These are phyloP conservation scores for Crotalus helleri DNA, from an alignment of 2,113 vertebrate species.

Conservation along the genomic window DNA sequence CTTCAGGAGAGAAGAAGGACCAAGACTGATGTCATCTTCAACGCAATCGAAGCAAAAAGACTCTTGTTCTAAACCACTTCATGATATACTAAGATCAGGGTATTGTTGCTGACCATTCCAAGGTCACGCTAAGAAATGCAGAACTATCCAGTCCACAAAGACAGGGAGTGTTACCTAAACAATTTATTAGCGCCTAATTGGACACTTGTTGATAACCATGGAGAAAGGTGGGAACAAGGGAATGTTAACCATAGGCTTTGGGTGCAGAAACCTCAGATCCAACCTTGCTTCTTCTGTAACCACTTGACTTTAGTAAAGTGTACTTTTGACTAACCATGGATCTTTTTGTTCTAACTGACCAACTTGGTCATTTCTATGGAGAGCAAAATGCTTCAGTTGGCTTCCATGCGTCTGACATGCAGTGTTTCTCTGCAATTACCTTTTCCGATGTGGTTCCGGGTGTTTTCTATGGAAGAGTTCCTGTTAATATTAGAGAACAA, in stretches of 20 bases:
- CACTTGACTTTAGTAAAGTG: too few species aligned
- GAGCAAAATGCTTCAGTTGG: not conserved
- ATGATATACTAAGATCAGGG: not conserved
- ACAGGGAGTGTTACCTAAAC: too few species aligned
- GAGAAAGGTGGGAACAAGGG: too few species aligned
- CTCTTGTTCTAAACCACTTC: not conserved
- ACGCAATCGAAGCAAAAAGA: not conserved
- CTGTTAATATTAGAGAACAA: slow-evolving; percentile 96
- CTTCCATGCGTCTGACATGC: not conserved
- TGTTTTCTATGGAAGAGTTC: slow-evolving; percentile 98
- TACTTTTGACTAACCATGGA: too few species aligned
- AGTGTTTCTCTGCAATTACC: slow-evolving; percentile 70
- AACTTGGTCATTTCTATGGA: not conserved
- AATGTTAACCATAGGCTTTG: too few species aligned
- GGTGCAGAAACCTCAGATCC: too few species aligned
- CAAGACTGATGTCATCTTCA: not conserved
- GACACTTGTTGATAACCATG: too few species aligned
- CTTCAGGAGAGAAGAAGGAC: slow-evolving; percentile 53
- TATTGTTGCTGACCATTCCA: not conserved
- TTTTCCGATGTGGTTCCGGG: slow-evolving; percentile 96
- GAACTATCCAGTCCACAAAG: too few species aligned
- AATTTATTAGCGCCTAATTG: too few species aligned
- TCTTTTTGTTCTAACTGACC: too few species aligned
- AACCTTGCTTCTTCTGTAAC: too few species aligned
- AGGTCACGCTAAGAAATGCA: too few species aligned